A percentile compares a stretch with the other conserved stretches of the same genome.
Conservation (phyloP, 2,797 vertebrate genomes). For the Sebastiscus tertius region DNA sequence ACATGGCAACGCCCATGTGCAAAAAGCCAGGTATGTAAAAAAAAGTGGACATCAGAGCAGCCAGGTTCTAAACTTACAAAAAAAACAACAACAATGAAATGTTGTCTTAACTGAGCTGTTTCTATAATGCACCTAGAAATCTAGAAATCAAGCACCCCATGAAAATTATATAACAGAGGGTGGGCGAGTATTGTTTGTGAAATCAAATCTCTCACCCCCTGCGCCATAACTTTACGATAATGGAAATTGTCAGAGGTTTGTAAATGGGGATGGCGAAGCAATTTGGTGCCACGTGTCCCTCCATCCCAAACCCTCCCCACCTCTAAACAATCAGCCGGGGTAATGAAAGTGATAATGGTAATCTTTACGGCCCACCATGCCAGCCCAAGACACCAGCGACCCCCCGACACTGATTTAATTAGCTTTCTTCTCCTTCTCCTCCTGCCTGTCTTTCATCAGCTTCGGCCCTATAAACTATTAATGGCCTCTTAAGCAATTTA, state of each 20-base stretch:
- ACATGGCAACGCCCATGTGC: background rate
- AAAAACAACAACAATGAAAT: background rate
- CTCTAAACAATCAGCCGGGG: conserved; percentile 71
- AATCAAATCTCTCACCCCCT: conserved; percentile 56
- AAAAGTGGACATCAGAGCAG: background rate
- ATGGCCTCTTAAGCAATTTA: conserved; percentile 76
- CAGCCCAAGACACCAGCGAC: conserved; percentile 68
- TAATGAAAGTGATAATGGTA: conserved; percentile 83
- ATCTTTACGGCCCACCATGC: conserved; percentile 79
- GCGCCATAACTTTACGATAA: conserved; percentile 63
- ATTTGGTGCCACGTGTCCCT: conserved; percentile 58
- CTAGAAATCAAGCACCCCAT: conserved; percentile 4
- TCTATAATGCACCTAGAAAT: conserved; percentile 10
- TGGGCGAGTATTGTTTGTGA: conserved; percentile 36
- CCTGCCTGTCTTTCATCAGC: conserved; percentile 72
- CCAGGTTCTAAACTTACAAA: background rate
- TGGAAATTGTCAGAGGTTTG: conserved; percentile 66
- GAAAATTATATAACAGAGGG: conserved; percentile 36
- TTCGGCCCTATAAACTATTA: conserved; percentile 76
- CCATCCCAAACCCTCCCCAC: background rate
- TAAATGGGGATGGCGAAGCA: conserved; percentile 56
- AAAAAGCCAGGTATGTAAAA: background rate
- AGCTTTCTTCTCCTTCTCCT: conserved; percentile 61
- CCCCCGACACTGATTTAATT: conserved; percentile 79
- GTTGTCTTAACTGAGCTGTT: background rate